Evolutionary conservation across 2,888 invertebrate genomes (phyloP).

Genomic region (Creontiades dilutus): DNA sequence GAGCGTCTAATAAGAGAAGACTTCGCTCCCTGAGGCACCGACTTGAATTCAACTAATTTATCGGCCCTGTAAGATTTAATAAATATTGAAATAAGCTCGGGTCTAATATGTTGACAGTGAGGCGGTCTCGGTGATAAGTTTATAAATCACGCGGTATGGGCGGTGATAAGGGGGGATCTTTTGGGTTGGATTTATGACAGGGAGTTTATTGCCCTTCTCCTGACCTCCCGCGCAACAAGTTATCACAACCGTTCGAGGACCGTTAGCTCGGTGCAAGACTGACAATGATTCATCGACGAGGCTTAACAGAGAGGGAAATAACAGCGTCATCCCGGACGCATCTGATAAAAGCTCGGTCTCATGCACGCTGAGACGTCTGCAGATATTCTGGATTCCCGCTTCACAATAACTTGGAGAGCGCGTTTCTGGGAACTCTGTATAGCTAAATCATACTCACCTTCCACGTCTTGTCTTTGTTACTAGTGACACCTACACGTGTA

Average conservation of each 20-base stretch:
- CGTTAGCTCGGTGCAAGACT: not conserved
- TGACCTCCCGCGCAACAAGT: slow-evolving; percentile 26
- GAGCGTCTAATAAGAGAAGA: slow-evolving; percentile 61
- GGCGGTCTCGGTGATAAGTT: slow-evolving; percentile 64
- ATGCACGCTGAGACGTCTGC: not conserved
- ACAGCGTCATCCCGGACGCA: not conserved
- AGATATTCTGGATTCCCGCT: too few species aligned
- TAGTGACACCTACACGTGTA: too few species aligned
- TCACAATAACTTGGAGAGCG: too few species aligned
- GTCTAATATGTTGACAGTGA: slow-evolving; percentile 68
- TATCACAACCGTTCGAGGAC: not conserved
- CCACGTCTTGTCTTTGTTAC: too few species aligned
- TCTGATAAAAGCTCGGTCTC: not conserved
- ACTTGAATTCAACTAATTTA: slow-evolving; percentile 64
- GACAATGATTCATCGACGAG: not conserved
- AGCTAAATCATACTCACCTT: too few species aligned
- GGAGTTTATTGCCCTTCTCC: slow-evolving; percentile 35
- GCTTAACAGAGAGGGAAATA: not conserved
- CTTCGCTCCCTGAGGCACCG: slow-evolving; percentile 62
- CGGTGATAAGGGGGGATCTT: slow-evolving; percentile 55
- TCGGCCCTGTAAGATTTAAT: slow-evolving; percentile 64
- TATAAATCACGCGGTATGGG: slow-evolving; percentile 65
- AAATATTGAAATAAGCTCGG: slow-evolving; percentile 65
- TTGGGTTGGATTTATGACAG: slow-evolving; percentile 34
- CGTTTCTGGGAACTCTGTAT: too few species aligned